phyloP scores from a whole-genome alignment of 2,113 vertebrate genomes.

The Hypocryptadius cinnamomeus region DNA sequence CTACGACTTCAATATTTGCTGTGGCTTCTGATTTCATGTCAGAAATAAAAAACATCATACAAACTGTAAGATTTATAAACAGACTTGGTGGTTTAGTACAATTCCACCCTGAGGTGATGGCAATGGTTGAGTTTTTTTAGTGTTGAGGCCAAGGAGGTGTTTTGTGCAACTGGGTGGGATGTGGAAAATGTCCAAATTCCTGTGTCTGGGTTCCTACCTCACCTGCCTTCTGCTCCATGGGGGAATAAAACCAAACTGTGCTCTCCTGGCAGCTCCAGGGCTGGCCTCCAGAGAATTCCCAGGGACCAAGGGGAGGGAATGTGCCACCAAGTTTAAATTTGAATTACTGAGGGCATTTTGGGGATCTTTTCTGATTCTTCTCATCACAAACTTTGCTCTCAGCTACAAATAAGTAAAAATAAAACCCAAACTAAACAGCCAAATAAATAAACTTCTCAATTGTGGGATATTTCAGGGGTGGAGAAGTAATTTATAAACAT shows the following conservation, averaged over 20 bases:
- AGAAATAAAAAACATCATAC: neutral
- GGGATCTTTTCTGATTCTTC: neutral
- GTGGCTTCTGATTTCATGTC: neutral
- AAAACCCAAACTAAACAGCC: fast-evolving
- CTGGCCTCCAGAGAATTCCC: neutral
- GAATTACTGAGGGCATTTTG: neutral
- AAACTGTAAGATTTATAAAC: neutral
- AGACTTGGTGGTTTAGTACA: neutral
- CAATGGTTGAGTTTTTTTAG: neutral
- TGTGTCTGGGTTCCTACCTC: neutral
- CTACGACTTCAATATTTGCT: neutral
- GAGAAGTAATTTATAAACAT: neutral
- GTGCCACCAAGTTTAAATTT: neutral
- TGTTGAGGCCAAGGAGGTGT: neutral
- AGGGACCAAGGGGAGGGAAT: neutral
- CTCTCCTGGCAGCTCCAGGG: neutral
- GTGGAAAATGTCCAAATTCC: neutral
- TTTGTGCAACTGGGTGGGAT: neutral
- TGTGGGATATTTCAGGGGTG: neutral
- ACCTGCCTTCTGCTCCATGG: neutral
- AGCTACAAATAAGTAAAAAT: fast-evolving
- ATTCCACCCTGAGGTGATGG: neutral
- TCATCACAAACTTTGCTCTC: neutral
- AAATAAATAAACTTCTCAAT: neutral
- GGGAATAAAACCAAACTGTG: neutral